Percentiles rank a stretch among this genome's conserved stretches.
phyloP scores from a whole-genome alignment of 2,797 vertebrate genomes.

The Selene dorsalis region DNA sequence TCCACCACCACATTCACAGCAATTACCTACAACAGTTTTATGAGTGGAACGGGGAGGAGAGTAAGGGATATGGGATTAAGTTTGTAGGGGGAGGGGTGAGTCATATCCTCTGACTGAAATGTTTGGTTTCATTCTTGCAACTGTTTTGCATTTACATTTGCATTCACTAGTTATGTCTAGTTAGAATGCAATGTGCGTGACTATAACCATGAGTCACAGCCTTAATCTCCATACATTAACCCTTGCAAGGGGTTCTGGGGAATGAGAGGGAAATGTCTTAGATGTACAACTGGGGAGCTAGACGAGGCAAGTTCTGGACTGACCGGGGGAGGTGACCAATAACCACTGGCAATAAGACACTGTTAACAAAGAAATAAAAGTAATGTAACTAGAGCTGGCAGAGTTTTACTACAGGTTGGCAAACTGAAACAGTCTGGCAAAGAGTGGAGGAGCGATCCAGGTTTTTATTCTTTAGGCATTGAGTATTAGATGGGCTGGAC shows the following conservation, averaged over 20 bases:
- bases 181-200: neutral
- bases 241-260: neutral
- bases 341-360: neutral
- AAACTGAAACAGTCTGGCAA: neutral
- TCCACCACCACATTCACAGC: slow-evolving; percentile 30
- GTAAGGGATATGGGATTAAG: slow-evolving; percentile 32
- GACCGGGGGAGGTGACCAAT: too few relatives aligned
- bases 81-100: neutral
- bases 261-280: neutral
- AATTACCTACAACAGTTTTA: slow-evolving; percentile 46
- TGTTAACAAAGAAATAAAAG: neutral
- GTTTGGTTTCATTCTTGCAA: slow-evolving; percentile 16
- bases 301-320: neutral
- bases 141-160: neutral
- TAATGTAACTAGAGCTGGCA: neutral
- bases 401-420: neutral
- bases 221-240: too few relatives aligned
- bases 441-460: neutral
- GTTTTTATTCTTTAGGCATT: too few relatives aligned
- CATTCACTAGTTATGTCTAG: neutral
- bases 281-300: neutral
- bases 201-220: neutral
- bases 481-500: too few relatives aligned
- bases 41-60: neutral
- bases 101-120: slow-evolving; percentile 11